These are phyloP conservation scores for Dicranocentrus wangi DNA, from an alignment of 2,888 invertebrate genomes.

Conservation along the genomic window DNA sequence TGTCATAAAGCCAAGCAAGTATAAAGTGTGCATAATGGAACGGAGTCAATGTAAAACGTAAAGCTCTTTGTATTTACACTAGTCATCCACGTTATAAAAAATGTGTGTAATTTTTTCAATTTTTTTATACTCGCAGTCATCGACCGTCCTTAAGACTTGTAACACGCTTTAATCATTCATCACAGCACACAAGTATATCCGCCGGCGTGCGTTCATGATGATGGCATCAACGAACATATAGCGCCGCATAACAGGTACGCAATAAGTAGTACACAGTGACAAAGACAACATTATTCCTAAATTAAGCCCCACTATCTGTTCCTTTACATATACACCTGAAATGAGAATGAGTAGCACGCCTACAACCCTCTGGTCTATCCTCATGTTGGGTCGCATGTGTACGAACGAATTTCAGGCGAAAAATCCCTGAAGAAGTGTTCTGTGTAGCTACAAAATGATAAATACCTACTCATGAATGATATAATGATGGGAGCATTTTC, in stretches of 20 bases:
- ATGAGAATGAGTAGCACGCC: neutral
- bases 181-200: neutral
- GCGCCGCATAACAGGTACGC: neutral
- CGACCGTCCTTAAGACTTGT: conserved; percentile 17
- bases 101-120: too few relatives aligned
- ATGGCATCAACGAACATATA: neutral
- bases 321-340: conserved; percentile 3
- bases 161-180: conserved; percentile 1
- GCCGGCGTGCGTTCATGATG: neutral
- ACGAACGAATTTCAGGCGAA: too few relatives aligned
- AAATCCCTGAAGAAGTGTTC: conserved; percentile 11
- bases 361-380: neutral
- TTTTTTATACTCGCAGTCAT: conserved; percentile 6
- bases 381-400: neutral
- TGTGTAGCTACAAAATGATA: neutral
- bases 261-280: conserved; percentile 7
- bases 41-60: too few relatives aligned
- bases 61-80: too few relatives aligned
- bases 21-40: too few relatives aligned
- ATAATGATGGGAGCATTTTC: conserved; percentile 21
- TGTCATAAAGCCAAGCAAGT: too few relatives aligned
- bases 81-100: too few relatives aligned
- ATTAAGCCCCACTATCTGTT: conserved; percentile 12
- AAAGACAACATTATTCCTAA: conserved; percentile 7
- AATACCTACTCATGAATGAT: neutral